Evolutionary conservation across 1,140 invertebrate genomes (phyloP).

Genomic region (Branchinecta lynchi): DNA sequence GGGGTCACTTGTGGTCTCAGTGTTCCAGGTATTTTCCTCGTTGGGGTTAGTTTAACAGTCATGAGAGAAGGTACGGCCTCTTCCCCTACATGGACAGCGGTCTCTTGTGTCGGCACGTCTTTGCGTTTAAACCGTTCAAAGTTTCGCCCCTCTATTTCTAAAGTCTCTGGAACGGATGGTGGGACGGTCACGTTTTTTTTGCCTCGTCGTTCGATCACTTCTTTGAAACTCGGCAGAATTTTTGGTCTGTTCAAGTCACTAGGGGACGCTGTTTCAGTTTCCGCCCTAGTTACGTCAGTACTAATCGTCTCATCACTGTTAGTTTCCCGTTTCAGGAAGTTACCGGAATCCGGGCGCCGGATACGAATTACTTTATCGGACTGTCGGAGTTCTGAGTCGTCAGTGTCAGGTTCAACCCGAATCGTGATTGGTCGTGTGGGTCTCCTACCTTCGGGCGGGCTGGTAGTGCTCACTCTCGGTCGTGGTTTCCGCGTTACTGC

Average conservation of each 20-base stretch:
- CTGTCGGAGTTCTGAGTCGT: not conserved
- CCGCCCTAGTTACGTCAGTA: not conserved
- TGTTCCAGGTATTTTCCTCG: too few relatives aligned
- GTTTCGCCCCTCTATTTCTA: constrained; percentile 12
- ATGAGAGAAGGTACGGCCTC: too few relatives aligned
- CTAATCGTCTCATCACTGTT: not conserved
- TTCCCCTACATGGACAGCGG: too few relatives aligned
- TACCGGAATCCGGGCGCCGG: not conserved
- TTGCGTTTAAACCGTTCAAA: constrained; percentile 8
- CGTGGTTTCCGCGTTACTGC: too few relatives aligned
- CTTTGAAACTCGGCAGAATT: constrained; percentile 5
- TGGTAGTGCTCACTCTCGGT: too few relatives aligned
- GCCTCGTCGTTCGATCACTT: not conserved
- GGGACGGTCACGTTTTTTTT: not conserved
- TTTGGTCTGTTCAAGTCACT: not conserved
- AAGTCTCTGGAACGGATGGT: not conserved
- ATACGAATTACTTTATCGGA: not conserved
- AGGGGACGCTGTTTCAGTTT: not conserved
- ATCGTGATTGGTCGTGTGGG: too few relatives aligned
- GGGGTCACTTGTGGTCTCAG: too few relatives aligned
- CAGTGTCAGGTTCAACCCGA: too few relatives aligned
- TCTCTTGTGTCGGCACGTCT: not conserved
- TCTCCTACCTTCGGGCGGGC: too few relatives aligned
- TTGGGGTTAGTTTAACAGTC: too few relatives aligned
- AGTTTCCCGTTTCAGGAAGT: too few relatives aligned